Evolutionary conservation across 1,140 invertebrate species (phyloP).

Genomic region (Zophobas atratus): DNA sequence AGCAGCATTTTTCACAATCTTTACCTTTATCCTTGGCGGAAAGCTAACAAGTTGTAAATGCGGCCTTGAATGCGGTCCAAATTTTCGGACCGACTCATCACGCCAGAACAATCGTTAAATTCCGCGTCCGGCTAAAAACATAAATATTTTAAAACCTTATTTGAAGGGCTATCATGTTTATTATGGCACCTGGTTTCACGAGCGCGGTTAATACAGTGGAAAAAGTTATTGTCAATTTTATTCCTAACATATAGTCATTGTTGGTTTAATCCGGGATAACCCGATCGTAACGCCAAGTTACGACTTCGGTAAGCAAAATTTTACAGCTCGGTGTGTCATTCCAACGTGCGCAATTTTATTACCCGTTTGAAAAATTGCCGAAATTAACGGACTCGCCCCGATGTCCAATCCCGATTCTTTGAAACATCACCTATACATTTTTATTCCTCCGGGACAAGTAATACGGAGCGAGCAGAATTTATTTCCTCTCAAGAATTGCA

Average conservation of each 20-base stretch:
- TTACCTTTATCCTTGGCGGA: slow-evolving; percentile 12
- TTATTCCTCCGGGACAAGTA: slow-evolving; percentile 34
- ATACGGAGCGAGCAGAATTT: slow-evolving; percentile 28
- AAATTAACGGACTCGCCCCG: slow-evolving; percentile 5
- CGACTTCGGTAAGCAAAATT: neutral
- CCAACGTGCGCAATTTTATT: neutral
- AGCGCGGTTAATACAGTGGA: slow-evolving; percentile 10
- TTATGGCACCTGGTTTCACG: slow-evolving; percentile 6
- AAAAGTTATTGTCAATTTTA: slow-evolving; percentile 25
- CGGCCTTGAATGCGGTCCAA: slow-evolving; percentile 15
- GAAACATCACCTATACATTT: slow-evolving; percentile 36
- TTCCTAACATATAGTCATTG: slow-evolving; percentile 4
- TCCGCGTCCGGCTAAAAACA: neutral
- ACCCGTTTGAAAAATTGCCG: neutral
- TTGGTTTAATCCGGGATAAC: slow-evolving; percentile 1
- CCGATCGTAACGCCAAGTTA: neutral
- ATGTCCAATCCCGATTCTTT: slow-evolving; percentile 32
- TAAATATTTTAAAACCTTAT: slow-evolving; percentile 29
- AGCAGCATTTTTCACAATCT: neutral
- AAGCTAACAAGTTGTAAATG: slow-evolving; percentile 20
- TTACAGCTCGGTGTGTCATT: neutral
- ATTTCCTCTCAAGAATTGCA: slow-evolving; percentile 36
- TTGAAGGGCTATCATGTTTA: slow-evolving; percentile 15
- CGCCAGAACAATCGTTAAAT: neutral
- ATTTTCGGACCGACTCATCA: neutral